These are phyloP conservation scores for Muschampia plurimacula DNA, from an alignment of 2,888 invertebrate species.

Conservation along the genomic window DNA sequence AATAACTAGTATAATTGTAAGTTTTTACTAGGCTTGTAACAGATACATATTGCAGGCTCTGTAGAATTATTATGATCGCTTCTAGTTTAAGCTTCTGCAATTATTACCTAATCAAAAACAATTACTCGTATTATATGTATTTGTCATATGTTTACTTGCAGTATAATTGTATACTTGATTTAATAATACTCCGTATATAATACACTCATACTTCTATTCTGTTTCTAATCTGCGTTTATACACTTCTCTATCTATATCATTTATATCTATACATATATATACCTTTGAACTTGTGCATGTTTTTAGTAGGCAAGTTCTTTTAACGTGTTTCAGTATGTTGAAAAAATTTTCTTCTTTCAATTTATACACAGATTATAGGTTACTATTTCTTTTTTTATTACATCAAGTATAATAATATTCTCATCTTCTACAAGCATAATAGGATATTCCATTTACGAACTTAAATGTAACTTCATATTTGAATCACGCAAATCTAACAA, in stretches of 20 bases:
- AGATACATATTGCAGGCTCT: conserved; percentile 10
- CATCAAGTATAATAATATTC: background rate
- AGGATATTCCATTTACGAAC: background rate
- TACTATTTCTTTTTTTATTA: background rate
- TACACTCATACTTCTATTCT: background rate
- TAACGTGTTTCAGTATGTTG: too few relatives aligned
- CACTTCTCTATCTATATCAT: background rate
- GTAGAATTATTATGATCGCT: conserved; percentile 14
- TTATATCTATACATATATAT: background rate
- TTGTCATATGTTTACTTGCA: background rate
- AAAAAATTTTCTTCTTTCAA: background rate
- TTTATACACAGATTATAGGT: background rate
- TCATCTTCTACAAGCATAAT: background rate
- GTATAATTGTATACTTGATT: background rate
- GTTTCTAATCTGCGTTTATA: background rate
- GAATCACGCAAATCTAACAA: background rate
- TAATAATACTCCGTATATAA: background rate
- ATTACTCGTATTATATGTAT: background rate
- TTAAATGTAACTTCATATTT: background rate
- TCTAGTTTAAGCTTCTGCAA: conserved; percentile 14
- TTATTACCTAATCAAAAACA: conserved; percentile 1
- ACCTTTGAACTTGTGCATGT: background rate
- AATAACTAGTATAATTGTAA: background rate
- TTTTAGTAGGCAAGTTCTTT: background rate
- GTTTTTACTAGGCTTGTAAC: conserved; percentile 4